These are phyloP conservation scores for Amphimedon queenslandica DNA, from an alignment of 37 sponge, comb jelly and placozoan species.

Conservation along the genomic window DNA sequence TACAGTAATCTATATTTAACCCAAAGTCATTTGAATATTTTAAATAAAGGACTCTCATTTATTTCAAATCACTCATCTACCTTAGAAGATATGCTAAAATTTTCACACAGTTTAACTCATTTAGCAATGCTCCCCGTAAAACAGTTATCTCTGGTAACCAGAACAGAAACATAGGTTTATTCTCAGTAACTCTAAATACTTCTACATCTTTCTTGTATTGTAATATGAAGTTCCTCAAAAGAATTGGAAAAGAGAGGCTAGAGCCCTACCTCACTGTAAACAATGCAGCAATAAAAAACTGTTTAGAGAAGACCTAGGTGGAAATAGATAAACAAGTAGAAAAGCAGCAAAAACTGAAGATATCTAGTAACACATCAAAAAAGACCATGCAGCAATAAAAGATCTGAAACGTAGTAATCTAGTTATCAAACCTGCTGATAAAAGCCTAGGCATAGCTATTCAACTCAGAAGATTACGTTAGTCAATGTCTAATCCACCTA, in stretches of 20 bases:
- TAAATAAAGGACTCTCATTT: not conserved
- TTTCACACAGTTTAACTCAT: not conserved
- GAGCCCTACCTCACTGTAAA: not conserved
- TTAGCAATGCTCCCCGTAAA: not conserved
- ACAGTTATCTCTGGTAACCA: not conserved
- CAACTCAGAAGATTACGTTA: conserved; percentile 4
- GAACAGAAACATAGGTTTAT: not conserved
- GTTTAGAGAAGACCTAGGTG: not conserved
- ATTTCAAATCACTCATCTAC: not conserved
- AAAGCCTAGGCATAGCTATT: conserved; percentile 13
- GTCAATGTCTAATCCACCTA: not conserved
- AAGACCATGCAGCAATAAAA: not conserved
- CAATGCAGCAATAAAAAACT: not conserved
- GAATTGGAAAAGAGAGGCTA: not conserved
- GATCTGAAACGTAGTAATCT: not conserved
- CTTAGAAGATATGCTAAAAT: not conserved
- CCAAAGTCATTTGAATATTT: no score
- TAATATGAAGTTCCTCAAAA: not conserved
- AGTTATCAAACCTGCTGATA: conserved; percentile 16
- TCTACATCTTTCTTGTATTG: not conserved
- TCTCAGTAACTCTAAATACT: not conserved
- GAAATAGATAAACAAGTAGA: not conserved
- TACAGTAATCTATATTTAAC: no score
- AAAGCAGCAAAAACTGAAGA: not conserved
- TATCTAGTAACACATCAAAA: not conserved